Base-by-base conservation (phyloP, 2,797 vertebrate genomes). In the Myotis myotis region DNA sequence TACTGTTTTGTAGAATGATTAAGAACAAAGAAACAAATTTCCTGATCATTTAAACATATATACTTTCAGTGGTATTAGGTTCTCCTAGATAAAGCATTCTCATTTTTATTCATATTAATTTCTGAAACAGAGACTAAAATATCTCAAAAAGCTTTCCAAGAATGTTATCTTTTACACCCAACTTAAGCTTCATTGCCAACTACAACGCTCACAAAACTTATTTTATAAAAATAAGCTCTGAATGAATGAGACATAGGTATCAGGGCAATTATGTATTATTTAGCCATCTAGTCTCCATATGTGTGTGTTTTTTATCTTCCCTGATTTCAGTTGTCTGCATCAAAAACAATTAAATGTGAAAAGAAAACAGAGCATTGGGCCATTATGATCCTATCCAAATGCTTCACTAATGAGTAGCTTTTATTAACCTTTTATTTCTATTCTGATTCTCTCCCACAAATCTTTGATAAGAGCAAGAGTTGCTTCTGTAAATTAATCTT, bases 31-130 rank as follows among this genome's bases (percentile, higher is more conserved):
- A 89, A 92, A 60, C 9, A 88, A 76, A 96, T 84, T 94, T 93
- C 28, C 41, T 95, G 74, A 70, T 28, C 44, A 86, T 23, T 95
- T 82, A 64, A 71, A 84, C 94, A 92, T 66, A 64, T 74, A 68
- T 81, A 44, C n/a, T 96, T 96, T 89, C 44, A 95, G 79, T 71
- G 68, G 30, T 55, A 95, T 64, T 57, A 85, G 28, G 16, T 91
- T 95, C 33, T 86, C 84, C n/a, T 10, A 87, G 94, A 91, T 92
- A 98, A 98, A 97, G 89, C 44, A 91, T 93, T 97, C 95, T 97
- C 86, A 87, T 94, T 94, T 96, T 95, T 97, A 80, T 88, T 97
- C 91, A 89, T 89, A 96, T 95, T 92, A 72, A 57, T 91, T 88
- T 93, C 78, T 87, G 75, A 97, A 97, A 97, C 33, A 86, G 79